Evolutionary conservation across 2,888 invertebrate species (phyloP).

Genomic region (Venustoraphidia nigricollis): DNA sequence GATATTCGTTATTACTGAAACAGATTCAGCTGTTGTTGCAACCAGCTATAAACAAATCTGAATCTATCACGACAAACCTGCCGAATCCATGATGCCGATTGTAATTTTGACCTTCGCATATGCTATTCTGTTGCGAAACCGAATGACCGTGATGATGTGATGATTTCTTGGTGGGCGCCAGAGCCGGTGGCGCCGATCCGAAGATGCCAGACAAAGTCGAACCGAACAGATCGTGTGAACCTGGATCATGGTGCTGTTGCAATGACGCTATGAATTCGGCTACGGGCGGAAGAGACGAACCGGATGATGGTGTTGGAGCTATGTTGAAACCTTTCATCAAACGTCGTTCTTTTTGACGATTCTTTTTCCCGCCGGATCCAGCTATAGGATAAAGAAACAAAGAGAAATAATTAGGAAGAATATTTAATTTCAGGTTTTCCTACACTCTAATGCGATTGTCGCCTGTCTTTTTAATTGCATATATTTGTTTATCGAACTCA

Average conservation of each 20-base stretch:
- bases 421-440: too few relatives aligned
- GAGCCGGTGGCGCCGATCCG: slow-evolving; percentile 27
- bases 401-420: too few relatives aligned
- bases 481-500: too few relatives aligned
- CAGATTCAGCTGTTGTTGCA: too few relatives aligned
- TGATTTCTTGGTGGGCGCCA: slow-evolving; percentile 24
- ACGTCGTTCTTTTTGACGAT: slow-evolving; percentile 80
- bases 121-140: slow-evolving; percentile 28
- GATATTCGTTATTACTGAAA: too few relatives aligned
- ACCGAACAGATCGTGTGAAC: slow-evolving; percentile 39
- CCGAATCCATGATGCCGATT: slow-evolving; percentile 14
- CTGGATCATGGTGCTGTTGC: slow-evolving; percentile 39
- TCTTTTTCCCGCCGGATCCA: slow-evolving; percentile 83
- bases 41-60: too few relatives aligned
- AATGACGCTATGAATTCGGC: slow-evolving; percentile 64
- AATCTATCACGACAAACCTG: slow-evolving; percentile 4
- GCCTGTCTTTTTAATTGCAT: too few relatives aligned
- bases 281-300: slow-evolving; percentile 51
- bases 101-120: slow-evolving; percentile 22
- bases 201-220: slow-evolving; percentile 58
- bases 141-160: slow-evolving; percentile 28
- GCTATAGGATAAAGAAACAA: too few relatives aligned
- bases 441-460: too few relatives aligned
- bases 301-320: slow-evolving; percentile 49
- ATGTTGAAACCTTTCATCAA: slow-evolving; percentile 92